phyloP scores from a whole-genome alignment of 2,797 vertebrate genomes.

The Diglossa cyanea region DNA sequence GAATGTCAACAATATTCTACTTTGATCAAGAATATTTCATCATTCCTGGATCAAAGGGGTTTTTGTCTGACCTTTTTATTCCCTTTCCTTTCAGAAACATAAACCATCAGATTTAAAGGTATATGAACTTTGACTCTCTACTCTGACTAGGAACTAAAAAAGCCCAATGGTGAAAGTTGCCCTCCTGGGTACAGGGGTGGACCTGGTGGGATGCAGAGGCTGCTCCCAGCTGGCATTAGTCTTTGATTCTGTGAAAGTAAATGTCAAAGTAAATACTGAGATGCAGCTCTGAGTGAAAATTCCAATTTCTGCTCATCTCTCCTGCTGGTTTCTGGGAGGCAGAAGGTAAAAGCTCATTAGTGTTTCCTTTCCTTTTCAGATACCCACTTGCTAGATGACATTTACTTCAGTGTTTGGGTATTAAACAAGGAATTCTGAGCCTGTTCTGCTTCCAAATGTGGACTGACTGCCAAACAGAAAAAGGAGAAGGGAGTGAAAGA shows the following conservation, averaged over 20 bases:
- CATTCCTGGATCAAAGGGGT: not conserved
- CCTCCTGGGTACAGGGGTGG: not conserved
- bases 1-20: constrained; percentile 13
- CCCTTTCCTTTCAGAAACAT: not conserved
- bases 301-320: not conserved
- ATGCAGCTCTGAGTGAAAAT: not conserved
- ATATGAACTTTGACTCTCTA: not conserved
- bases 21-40: constrained; percentile 43
- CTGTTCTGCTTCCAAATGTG: not conserved
- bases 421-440: not conserved
- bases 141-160: not conserved
- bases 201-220: not conserved
- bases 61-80: not conserved
- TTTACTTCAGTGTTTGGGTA: not conserved
- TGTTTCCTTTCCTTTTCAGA: not conserved
- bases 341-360: not conserved
- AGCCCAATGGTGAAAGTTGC: not conserved
- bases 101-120: not conserved
- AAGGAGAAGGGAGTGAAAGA: not conserved
- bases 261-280: not conserved
- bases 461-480: not conserved
- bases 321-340: not conserved
- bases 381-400: not conserved
- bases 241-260: not conserved
- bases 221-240: not conserved